Evolutionary conservation across 2,888 invertebrate species (phyloP).

Genomic region (Omphaloscelis lunosa): DNA sequence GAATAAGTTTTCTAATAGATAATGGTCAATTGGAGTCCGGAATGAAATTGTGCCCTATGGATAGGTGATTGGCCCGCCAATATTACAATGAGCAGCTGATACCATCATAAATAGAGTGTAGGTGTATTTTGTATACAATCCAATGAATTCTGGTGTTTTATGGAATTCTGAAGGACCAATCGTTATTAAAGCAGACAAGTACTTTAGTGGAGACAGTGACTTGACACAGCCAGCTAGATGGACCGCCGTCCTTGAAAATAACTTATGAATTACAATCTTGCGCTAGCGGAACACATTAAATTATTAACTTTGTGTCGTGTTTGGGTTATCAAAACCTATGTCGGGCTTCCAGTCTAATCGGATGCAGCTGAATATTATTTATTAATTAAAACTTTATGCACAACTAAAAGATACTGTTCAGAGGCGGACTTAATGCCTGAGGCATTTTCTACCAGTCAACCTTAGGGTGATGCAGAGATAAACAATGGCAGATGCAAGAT

Average conservation of each 20-base stretch:
- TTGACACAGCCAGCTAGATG: neutral
- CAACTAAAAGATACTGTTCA: too few relatives aligned
- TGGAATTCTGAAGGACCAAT: neutral
- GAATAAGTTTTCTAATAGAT: neutral
- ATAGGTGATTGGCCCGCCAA: neutral
- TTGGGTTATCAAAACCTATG: neutral
- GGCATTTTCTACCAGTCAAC: too few relatives aligned
- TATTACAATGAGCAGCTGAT: neutral
- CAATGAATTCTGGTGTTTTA: neutral
- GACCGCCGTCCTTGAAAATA: neutral
- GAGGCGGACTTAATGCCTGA: too few relatives aligned
- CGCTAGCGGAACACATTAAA: neutral
- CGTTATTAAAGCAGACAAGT: neutral
- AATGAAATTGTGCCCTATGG: neutral
- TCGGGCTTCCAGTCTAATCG: neutral
- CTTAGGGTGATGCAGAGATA: too few relatives aligned
- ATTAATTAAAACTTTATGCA: too few relatives aligned
- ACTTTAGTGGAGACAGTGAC: neutral
- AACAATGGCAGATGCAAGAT: too few relatives aligned
- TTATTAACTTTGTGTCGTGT: neutral
- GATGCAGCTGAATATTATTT: too few relatives aligned
- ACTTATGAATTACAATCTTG: neutral
- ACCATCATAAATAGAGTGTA: slow-evolving; percentile 1
- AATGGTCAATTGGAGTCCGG: neutral
- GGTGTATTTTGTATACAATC: neutral